These are phyloP conservation scores for Nesoenas mayeri DNA, from an alignment of 2,113 vertebrate genomes.

Conservation along the genomic window DNA sequence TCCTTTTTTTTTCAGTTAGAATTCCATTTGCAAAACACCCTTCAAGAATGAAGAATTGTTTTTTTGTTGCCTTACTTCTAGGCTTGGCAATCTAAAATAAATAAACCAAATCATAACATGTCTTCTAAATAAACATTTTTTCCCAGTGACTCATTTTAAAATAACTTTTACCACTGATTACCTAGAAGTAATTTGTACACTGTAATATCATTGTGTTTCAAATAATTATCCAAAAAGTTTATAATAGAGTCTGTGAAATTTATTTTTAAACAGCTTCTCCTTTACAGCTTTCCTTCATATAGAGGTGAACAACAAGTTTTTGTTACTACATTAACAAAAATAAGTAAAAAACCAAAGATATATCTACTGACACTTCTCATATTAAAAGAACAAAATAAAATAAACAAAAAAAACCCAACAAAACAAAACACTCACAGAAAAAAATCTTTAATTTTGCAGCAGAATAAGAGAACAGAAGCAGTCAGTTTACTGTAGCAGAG, in stretches of 20 bases:
- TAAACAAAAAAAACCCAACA: too few relatives aligned
- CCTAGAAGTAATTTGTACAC: not conserved
- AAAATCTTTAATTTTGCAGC: not conserved
- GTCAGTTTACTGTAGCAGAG: not conserved
- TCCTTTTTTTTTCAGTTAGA: not conserved
- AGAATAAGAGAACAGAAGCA: not conserved
- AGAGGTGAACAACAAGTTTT: too few relatives aligned
- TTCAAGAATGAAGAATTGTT: not conserved
- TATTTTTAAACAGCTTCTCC: not conserved
- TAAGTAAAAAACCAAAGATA: not conserved
- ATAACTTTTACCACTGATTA: not conserved
- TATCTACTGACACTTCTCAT: not conserved
- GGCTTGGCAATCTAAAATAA: not conserved
- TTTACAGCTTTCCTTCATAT: not conserved
- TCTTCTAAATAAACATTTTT: not conserved
- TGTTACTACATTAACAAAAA: not conserved
- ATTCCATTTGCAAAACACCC: not conserved
- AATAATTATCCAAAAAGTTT: not conserved
- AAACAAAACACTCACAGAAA: not conserved
- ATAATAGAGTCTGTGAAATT: not conserved
- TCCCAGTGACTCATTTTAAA: not conserved
- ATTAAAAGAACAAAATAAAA: not conserved
- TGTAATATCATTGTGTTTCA: not conserved
- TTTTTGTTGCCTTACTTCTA: not conserved
- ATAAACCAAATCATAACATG: not conserved